Evolutionary conservation across 2,888 invertebrate genomes (phyloP).

Genomic region (Oithona nana): DNA sequence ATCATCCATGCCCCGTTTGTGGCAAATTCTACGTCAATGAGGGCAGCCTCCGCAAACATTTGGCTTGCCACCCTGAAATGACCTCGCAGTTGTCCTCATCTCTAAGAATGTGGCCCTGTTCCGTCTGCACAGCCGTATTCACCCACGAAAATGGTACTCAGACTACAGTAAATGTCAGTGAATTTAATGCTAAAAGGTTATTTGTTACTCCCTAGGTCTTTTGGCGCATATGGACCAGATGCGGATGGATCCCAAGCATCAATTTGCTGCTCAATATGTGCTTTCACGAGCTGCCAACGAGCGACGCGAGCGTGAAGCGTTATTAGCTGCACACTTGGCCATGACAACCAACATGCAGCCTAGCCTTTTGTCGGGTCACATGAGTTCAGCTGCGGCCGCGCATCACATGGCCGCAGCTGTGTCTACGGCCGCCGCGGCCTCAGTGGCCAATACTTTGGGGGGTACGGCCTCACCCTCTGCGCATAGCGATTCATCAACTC

Average conservation of each 20-base stretch:
- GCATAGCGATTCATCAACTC: conserved; percentile 56
- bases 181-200: neutral
- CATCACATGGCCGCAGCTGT: conserved; percentile 48
- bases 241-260: conserved; percentile 90
- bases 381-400: conserved; percentile 64
- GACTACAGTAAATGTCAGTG: neutral
- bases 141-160: conserved; percentile 76
- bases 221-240: conserved; percentile 88
- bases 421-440: conserved; percentile 33
- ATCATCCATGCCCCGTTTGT: conserved; percentile 84
- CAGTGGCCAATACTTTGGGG: conserved; percentile 43
- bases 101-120: conserved; percentile 75
- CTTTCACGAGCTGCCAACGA: conserved; percentile 75
- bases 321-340: conserved; percentile 33
- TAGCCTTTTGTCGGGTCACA: conserved; percentile 24
- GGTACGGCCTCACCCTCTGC: conserved; percentile 59
- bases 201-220: conserved; percentile 42
- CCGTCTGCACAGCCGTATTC: conserved; percentile 83
- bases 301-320: conserved; percentile 57
- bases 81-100: conserved; percentile 51
- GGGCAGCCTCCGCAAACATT: conserved; percentile 73
- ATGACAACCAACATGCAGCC: conserved; percentile 3
- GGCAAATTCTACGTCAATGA: conserved; percentile 91
- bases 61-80: conserved; percentile 81
- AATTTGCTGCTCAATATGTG: conserved; percentile 84